These are phyloP conservation scores for Myocastor coypus DNA, from an alignment of 2,113 vertebrate genomes.

Conservation along the genomic window DNA sequence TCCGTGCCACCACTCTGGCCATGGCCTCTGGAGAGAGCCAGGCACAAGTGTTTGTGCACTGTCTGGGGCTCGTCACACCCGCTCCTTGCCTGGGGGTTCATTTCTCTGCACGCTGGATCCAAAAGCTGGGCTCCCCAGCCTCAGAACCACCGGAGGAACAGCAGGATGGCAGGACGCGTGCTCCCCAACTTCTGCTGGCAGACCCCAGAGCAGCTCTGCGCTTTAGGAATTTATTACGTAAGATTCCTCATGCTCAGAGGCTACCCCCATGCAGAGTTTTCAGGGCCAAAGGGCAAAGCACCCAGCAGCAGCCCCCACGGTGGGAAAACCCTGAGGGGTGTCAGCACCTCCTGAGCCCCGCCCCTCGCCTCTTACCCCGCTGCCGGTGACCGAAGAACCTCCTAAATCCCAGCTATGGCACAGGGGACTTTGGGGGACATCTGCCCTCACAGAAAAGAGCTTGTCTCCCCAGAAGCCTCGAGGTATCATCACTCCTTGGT, in stretches of 20 bases:
- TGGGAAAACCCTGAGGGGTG: neutral
- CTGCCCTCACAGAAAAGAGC: neutral
- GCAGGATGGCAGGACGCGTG: accelerated
- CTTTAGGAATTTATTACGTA: neutral
- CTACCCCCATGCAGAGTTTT: neutral
- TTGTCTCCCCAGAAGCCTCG: neutral
- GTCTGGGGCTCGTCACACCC: neutral
- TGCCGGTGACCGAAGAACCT: neutral
- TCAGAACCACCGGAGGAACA: neutral
- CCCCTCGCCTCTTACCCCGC: too few species aligned
- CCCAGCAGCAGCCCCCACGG: accelerated
- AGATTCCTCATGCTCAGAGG: neutral
- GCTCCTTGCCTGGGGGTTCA: neutral
- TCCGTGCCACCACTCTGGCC: neutral
- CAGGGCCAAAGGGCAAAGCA: neutral
- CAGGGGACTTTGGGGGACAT: neutral
- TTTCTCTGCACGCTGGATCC: neutral
- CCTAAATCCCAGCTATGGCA: neutral
- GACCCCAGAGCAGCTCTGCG: neutral
- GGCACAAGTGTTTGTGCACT: accelerated
- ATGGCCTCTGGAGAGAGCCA: neutral
- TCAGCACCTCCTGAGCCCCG: too few species aligned
- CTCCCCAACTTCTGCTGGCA: neutral
- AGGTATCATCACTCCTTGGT: too few species aligned
- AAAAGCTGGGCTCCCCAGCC: neutral